Evolutionary conservation across 2,797 vertebrate genomes (phyloP), one percentile per base, ranked within the genome.

Genomic region (Siniperca undulata): DNA sequence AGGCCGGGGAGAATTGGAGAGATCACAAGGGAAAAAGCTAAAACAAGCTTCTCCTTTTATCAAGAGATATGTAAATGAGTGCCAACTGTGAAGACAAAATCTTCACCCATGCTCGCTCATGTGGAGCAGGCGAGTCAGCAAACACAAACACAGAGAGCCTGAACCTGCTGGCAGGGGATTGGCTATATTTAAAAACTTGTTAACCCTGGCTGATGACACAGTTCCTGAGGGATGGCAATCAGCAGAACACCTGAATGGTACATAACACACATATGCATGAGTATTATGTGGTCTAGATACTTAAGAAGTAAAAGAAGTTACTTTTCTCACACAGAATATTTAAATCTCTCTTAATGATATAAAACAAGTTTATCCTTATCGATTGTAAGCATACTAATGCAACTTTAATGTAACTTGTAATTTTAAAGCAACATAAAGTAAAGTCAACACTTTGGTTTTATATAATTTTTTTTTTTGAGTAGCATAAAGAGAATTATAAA

Each of bases 111-210:
- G 19, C 40, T 62, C 64, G 62, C 79, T 62, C 13, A 3, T 22
- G 61, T 65, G 73, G 44, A 78, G 44, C 70, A 44, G 7, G 50
- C 14, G 7, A 81, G 60, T 78, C 59, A 52, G 77, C 53, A 72
- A 62, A 83, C 82, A 77, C 52, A 70, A 2, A 7, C 59, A 27
- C 34, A 56, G 61, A 62, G 64, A 64, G 36, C 24, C 46, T 4
- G 44, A 62, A 61, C 52, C 42, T 34, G 77, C 61, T 12, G 13
- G 46, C 85, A 52, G 82, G 87, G 83, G 88, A 89, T 58, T 0
- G 1, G 74, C 86, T 94, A 92, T 88, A 86, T 93, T 91, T 93
- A 92, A 91, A 88, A 81, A 80, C 68, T 19, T 34, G 90, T 87
- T 90, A 88, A 89, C 83, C 90, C 81, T 77, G 77, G 86, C 52